A percentile compares a stretch with the other conserved stretches of the same genome.
Conservation (phyloP, 2,888 invertebrate genomes). For the Cephus nigrinus region DNA sequence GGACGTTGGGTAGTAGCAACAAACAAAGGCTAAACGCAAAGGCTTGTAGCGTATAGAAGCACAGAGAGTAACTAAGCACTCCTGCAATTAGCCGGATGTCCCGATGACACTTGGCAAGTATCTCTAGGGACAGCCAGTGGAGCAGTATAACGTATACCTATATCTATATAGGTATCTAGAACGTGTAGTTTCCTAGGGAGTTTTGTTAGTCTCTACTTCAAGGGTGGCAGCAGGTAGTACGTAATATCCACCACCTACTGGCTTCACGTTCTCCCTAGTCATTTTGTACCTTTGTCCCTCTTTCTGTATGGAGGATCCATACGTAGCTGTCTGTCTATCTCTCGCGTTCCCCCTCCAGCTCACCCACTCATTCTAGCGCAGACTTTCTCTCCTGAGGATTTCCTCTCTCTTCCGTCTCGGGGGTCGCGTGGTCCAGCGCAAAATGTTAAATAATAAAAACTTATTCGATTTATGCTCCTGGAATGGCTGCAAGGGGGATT, state of each 20-base stretch:
- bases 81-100: constrained; percentile 61
- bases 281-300: constrained; percentile 7
- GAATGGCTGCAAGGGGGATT: constrained; percentile 8
- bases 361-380: neutral
- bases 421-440: neutral
- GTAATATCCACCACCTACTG: neutral
- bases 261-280: neutral
- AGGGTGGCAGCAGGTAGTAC: neutral
- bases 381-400: neutral
- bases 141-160: neutral
- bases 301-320: constrained; percentile 14
- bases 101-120: constrained; percentile 57
- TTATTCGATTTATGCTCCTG: constrained; percentile 45
- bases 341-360: neutral
- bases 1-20: neutral
- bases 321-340: constrained; percentile 7
- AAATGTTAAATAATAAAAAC: constrained; percentile 51
- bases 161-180: neutral
- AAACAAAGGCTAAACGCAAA: constrained; percentile 60
- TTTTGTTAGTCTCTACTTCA: neutral
- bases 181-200: neutral
- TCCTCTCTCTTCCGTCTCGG: neutral
- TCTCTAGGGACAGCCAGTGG: constrained; percentile 37
- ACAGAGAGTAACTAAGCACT: constrained; percentile 59
- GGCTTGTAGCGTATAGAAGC: constrained; percentile 59